Conservation (phyloP, 2,113 vertebrate species). For the Loxodonta africana region DNA sequence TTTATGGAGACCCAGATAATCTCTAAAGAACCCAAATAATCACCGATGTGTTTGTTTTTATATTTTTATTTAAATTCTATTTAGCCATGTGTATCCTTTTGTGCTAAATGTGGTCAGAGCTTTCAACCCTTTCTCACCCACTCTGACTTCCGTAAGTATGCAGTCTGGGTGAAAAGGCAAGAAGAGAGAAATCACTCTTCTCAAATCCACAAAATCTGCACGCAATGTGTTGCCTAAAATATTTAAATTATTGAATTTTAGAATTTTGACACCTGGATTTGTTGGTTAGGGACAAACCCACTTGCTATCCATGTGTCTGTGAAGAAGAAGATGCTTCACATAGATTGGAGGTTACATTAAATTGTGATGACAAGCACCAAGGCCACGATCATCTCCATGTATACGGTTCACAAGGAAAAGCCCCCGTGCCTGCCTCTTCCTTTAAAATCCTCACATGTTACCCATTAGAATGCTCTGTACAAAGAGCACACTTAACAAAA, state of each 20-base stretch:
- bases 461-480: background rate
- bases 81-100: background rate
- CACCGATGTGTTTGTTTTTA: background rate
- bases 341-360: background rate
- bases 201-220: background rate
- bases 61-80: background rate
- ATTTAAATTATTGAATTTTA: background rate
- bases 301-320: background rate
- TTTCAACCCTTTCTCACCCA: background rate
- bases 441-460: background rate
- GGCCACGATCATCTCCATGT: background rate
- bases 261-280: background rate
- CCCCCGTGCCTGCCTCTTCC: background rate
- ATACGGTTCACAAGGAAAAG: background rate
- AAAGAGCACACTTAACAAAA: background rate
- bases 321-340: background rate
- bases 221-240: background rate
- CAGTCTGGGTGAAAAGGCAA: background rate
- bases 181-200: background rate
- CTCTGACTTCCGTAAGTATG: background rate
- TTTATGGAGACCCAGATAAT: background rate
- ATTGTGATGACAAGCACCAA: background rate
- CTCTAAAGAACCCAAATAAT: too few relatives aligned
- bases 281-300: background rate
- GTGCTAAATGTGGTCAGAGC: background rate